Conservation (phyloP, 2,888 invertebrate species). For the Troglohyphantes excavatus region DNA sequence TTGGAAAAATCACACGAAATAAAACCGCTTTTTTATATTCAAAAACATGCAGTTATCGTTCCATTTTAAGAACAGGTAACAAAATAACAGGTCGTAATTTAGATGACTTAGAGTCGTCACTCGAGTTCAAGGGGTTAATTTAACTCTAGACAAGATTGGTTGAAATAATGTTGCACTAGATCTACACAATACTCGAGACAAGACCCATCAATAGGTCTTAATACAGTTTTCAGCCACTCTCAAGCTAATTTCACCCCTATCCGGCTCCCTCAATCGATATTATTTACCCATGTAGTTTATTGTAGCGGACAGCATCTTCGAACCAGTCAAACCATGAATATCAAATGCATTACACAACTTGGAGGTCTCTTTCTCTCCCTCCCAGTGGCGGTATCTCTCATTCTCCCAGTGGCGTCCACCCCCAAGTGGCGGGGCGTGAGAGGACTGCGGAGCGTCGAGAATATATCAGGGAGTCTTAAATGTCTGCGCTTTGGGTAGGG, state of each 20-base stretch:
- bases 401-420: conserved; percentile 12
- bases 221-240: neutral
- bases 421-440: conserved; percentile 34
- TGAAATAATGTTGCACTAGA: no score
- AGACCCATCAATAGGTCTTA: neutral
- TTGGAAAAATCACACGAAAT: no score
- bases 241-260: conserved; percentile 47
- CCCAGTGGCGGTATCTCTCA: neutral
- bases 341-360: conserved; percentile 32
- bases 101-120: no score
- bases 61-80: no score
- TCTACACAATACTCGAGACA: no score
- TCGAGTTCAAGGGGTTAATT: no score
- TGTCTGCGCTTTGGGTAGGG: neutral
- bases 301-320: conserved; percentile 49
- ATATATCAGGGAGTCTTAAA: conserved; percentile 29
- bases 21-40: no score
- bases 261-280: conserved; percentile 34
- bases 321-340: conserved; percentile 41
- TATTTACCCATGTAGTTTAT: conserved; percentile 52
- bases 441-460: neutral
- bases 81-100: no score
- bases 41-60: no score
- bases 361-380: neutral
- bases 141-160: no score